Conservation (phyloP, 2,113 vertebrate species). For the Anoplopoma fimbria region DNA sequence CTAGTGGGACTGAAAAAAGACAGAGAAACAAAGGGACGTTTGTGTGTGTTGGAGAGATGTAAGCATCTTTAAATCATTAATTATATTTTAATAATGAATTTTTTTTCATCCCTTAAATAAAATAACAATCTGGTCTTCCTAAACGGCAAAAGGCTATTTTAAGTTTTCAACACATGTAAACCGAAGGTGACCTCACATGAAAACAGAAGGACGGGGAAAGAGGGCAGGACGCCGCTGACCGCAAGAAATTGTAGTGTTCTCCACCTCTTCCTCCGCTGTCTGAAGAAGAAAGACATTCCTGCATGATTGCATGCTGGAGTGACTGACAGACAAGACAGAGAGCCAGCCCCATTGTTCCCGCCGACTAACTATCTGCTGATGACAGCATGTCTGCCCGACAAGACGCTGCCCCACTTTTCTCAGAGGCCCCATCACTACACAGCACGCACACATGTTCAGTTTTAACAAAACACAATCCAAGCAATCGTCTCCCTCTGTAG, state of each 20-base stretch:
- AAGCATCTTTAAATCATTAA: not conserved
- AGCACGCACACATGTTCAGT: slow-evolving; percentile 17
- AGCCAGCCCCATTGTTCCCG: slow-evolving; percentile 75
- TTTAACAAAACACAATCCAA: slow-evolving; percentile 42
- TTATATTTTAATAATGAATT: not conserved
- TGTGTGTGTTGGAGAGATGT: not conserved
- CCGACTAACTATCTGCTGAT: slow-evolving; percentile 73
- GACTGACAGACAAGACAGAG: slow-evolving; percentile 68
- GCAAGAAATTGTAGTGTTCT: slow-evolving; percentile 6
- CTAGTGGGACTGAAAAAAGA: not conserved
- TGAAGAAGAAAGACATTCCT: slow-evolving; percentile 77
- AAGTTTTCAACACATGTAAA: not conserved
- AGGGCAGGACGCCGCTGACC: not conserved
- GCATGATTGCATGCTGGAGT: slow-evolving; percentile 68
- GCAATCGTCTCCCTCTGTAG: slow-evolving; percentile 36
- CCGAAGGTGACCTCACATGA: not conserved
- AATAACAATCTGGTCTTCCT: not conserved
- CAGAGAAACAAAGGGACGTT: not conserved
- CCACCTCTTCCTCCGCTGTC: slow-evolving; percentile 31
- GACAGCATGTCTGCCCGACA: slow-evolving; percentile 76
- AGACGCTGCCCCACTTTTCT: slow-evolving; percentile 37
- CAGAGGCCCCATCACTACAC: slow-evolving; percentile 16
- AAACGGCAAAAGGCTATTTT: not conserved
- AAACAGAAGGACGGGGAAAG: not conserved
- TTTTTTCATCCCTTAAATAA: not conserved